These are phyloP conservation scores for Psilanteris sp. DNA, from an alignment of 1,140 invertebrate genomes.

Conservation along the genomic window DNA sequence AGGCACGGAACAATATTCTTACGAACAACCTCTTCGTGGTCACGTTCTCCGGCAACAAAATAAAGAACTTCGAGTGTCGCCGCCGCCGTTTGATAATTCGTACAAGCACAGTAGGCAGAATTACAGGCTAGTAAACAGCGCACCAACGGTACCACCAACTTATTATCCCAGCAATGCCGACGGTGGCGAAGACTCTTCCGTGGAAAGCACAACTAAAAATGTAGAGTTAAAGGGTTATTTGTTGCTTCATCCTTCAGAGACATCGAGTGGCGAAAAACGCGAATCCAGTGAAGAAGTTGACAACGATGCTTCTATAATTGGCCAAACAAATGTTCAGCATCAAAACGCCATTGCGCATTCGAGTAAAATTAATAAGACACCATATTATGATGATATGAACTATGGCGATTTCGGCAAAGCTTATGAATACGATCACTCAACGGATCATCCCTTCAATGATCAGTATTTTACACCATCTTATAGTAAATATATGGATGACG, in stretches of 20 bases:
- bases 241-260: slow-evolving; percentile 12
- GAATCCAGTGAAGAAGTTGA: slow-evolving; percentile 10
- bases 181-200: not conserved
- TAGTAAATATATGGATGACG: not conserved
- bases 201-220: not conserved
- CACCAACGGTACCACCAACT: slow-evolving; percentile 3
- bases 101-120: slow-evolving; percentile 63
- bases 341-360: slow-evolving; percentile 6
- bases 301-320: slow-evolving; percentile 8
- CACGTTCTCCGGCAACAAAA: slow-evolving; percentile 65
- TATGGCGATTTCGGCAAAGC: slow-evolving; percentile 4
- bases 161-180: slow-evolving; percentile 1
- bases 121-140: slow-evolving; percentile 9
- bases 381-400: not conserved
- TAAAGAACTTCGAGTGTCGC: slow-evolving; percentile 67
- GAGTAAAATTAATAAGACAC: slow-evolving; percentile 1
- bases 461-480: slow-evolving; percentile 12
- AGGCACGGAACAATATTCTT: slow-evolving; percentile 29
- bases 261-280: not conserved
- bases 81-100: slow-evolving; percentile 71
- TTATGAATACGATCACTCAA: not conserved
- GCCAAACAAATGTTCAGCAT: slow-evolving; percentile 10
- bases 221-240: slow-evolving; percentile 8
- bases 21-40: slow-evolving; percentile 23
- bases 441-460: slow-evolving; percentile 1